Percentiles rank a stretch among this genome's conserved stretches.
phyloP scores from a whole-genome alignment of 2,888 invertebrate species.

The Fragum whitleyi region DNA sequence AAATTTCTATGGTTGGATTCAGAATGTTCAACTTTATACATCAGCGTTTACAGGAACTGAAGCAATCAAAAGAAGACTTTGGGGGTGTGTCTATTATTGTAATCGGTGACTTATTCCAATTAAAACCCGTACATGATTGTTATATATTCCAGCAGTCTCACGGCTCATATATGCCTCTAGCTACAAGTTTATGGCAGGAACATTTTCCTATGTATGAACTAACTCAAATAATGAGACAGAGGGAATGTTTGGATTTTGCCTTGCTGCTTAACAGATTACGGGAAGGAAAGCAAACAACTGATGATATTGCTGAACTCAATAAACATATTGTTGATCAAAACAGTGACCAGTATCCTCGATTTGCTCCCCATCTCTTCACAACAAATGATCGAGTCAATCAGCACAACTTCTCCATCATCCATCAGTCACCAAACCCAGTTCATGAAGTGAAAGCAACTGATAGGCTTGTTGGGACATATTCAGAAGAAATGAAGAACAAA shows the following conservation, averaged over 20 bases:
- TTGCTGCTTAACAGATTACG: conserved; percentile 52
- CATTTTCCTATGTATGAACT: conserved; percentile 55
- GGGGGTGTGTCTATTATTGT: conserved; percentile 54
- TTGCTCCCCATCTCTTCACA: conserved; percentile 15
- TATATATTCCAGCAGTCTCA: conserved; percentile 40
- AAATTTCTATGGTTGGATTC: conserved; percentile 66
- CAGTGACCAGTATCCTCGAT: not conserved
- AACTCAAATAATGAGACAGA: conserved; percentile 59
- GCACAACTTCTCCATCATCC: conserved; percentile 22
- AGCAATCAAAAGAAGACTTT: conserved; percentile 36
- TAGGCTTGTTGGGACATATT: conserved; percentile 25
- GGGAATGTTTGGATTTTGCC: conserved; percentile 52
- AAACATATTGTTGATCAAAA: not conserved
- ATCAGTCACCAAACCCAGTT: conserved; percentile 9
- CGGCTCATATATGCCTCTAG: conserved; percentile 29
- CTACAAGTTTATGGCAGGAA: conserved; percentile 49
- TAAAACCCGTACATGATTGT: conserved; percentile 55
- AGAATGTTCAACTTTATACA: conserved; percentile 58
- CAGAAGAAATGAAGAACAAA: conserved; percentile 28
- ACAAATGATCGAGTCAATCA: conserved; percentile 28
- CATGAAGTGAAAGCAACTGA: conserved; percentile 38
- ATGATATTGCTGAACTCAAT: not conserved
- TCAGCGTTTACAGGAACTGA: conserved; percentile 49
- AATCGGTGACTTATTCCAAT: conserved; percentile 62
- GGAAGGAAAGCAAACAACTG: conserved; percentile 44